Base-by-base conservation (phyloP, 2,888 invertebrate genomes). In the Drosophila atripex region DNA sequence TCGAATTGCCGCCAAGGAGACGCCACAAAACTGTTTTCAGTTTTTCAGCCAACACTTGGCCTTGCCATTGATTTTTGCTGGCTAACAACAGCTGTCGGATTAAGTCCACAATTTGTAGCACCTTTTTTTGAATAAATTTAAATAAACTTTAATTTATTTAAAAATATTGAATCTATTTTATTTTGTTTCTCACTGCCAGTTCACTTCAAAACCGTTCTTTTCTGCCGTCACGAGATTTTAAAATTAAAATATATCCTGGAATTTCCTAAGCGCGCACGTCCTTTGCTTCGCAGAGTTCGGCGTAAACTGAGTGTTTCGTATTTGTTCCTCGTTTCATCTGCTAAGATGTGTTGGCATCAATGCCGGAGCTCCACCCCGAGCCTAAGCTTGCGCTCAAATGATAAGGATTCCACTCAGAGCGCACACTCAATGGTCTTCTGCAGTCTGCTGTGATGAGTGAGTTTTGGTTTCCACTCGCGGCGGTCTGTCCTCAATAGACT, bases 251-350 rank as follows among this genome's bases (percentile, higher is more conserved):
- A 9, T 2, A 43, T 39, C 52, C 52, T 51, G 45, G 12, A 28
- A 28, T 28, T 2, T 25, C 23, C 18, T 8, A 25, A 12, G 38
- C 51, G 9, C 21, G 21, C 43, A 80, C 90, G 89, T 89, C 91
- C 90, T 90, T 78, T 82, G 88, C 79, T 83, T 86, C 86, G 88
- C 82, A 90, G 89, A 86, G 90, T 89, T 88, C 89, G 87, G 83
- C 85, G 84, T 83, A 83, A 87, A 91, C 91, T 91, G 86, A 90
- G 76, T 77, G 68, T 65, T 71, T 9, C 28, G 28, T 0, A 75
- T 66, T 73, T 54, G 49, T 51, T 52, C 43, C 23, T 55, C 52
- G 47, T 46, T 70, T 71, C 64, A 56, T 73, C 71, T 77, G 75
- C 71, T 73, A 70, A 76, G 78, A 74, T 78, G 54, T 38, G 54